Percentiles rank a stretch among this genome's conserved stretches.
These are phyloP conservation scores for Idaea aversata DNA, from an alignment of 2,888 invertebrate genomes.

Conservation along the genomic window DNA sequence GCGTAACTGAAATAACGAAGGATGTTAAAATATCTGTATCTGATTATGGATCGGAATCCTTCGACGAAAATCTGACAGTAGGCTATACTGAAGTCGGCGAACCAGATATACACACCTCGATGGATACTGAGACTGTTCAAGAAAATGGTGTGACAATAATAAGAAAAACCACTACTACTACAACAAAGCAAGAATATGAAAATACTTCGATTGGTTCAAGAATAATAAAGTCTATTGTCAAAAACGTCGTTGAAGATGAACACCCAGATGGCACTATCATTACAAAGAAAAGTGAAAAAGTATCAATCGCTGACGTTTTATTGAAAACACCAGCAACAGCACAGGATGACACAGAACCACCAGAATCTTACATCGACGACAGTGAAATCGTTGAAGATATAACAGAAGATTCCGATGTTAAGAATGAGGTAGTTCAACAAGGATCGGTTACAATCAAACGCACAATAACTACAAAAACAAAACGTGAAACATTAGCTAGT, in stretches of 20 bases:
- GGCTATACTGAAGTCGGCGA: slow-evolving; percentile 51
- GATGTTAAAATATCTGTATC: slow-evolving; percentile 66
- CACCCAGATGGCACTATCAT: slow-evolving; percentile 66
- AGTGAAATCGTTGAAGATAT: slow-evolving; percentile 65
- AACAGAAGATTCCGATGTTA: slow-evolving; percentile 63
- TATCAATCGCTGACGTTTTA: slow-evolving; percentile 62
- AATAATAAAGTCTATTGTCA: slow-evolving; percentile 63
- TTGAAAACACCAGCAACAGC: slow-evolving; percentile 37
- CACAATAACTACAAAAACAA: slow-evolving; percentile 70
- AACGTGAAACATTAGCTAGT: slow-evolving; percentile 72
- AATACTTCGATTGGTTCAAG: slow-evolving; percentile 43
- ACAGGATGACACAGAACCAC: slow-evolving; percentile 37
- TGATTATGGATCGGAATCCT: slow-evolving; percentile 52
- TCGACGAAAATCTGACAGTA: slow-evolving; percentile 53
- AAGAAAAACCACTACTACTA: slow-evolving; percentile 61
- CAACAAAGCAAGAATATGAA: slow-evolving; percentile 59
- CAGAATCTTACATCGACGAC: slow-evolving; percentile 51
- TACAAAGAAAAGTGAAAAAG: slow-evolving; percentile 67
- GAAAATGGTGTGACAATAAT: slow-evolving; percentile 55
- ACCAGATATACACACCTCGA: slow-evolving; percentile 49
- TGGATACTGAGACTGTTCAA: slow-evolving; percentile 42
- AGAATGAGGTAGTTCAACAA: slow-evolving; percentile 58
- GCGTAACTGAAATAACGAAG: slow-evolving; percentile 63
- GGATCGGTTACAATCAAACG: slow-evolving; percentile 61
- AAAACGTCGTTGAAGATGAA: slow-evolving; percentile 62